Conservation (phyloP, 2,888 invertebrate species). For the Papilio protenor region DNA sequence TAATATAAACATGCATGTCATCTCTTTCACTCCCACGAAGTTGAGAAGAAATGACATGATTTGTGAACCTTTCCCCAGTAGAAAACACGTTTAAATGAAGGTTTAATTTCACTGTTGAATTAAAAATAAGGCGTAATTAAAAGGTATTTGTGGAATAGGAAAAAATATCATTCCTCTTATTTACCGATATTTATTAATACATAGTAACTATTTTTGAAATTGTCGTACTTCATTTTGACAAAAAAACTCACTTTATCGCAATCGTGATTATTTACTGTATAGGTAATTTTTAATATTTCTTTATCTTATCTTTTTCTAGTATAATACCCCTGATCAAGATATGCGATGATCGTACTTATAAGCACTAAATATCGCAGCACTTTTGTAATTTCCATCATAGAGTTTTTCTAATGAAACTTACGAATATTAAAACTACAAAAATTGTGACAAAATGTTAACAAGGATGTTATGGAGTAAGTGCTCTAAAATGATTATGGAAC, state of each 20-base stretch:
- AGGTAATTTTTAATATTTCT: background rate
- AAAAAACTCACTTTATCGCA: background rate
- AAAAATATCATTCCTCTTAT: background rate
- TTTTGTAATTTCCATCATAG: too few relatives aligned
- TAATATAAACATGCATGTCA: background rate
- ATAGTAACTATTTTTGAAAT: background rate
- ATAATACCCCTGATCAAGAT: constrained; percentile 4
- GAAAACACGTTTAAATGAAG: too few relatives aligned
- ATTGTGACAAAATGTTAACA: background rate
- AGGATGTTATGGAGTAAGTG: background rate
- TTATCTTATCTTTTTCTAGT: background rate
- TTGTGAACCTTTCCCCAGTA: too few relatives aligned
- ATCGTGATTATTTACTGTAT: background rate
- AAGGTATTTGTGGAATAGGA: too few relatives aligned
- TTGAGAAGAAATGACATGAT: too few relatives aligned
- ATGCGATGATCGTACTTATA: background rate
- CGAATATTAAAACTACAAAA: too few relatives aligned
- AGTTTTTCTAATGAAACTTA: too few relatives aligned
- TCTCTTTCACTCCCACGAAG: background rate
- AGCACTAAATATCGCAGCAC: too few relatives aligned
- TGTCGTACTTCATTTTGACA: background rate
- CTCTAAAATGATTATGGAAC: background rate
- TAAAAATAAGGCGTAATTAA: too few relatives aligned
- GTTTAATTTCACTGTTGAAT: too few relatives aligned
- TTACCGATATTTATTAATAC: background rate